Percentiles rank a stretch among this genome's conserved stretches.
Evolutionary conservation across 1,140 invertebrate species (phyloP).

Genomic region (Drosophila nigrodunni): DNA sequence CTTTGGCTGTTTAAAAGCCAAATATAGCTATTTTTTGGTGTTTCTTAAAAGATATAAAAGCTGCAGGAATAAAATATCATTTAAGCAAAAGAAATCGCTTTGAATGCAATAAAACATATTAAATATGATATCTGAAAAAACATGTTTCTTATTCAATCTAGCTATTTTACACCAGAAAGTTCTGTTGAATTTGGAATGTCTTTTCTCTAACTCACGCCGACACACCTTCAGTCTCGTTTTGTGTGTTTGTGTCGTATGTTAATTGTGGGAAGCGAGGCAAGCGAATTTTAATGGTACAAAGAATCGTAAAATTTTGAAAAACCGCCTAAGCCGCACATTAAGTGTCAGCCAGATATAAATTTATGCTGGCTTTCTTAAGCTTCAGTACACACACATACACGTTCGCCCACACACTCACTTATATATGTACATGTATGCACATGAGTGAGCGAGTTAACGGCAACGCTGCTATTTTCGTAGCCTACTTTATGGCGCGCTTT

Average conservation of each 20-base stretch:
- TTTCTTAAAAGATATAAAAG: too few relatives aligned
- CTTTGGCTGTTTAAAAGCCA: too few relatives aligned
- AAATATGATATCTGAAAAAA: too few relatives aligned
- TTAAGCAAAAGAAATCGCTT: too few relatives aligned
- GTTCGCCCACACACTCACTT: neutral
- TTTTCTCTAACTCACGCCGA: neutral
- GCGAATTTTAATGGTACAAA: conserved; percentile 58
- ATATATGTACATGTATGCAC: conserved; percentile 26
- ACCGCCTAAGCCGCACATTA: conserved; percentile 69
- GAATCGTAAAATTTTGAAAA: conserved; percentile 62
- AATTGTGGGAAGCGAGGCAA: conserved; percentile 60
- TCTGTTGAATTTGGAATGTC: neutral
- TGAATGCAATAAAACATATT: too few relatives aligned
- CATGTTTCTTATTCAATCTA: too few relatives aligned
- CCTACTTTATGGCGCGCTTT: conserved; percentile 33
- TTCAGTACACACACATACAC: neutral
- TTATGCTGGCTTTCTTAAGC: conserved; percentile 13
- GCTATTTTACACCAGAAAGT: too few relatives aligned
- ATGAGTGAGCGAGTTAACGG: conserved; percentile 27
- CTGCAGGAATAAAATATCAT: too few relatives aligned
- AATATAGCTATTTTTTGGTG: too few relatives aligned
- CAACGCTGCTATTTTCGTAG: conserved; percentile 28
- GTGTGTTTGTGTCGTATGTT: conserved; percentile 42
- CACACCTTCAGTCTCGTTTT: neutral
- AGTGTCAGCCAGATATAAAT: conserved; percentile 66